A percentile compares a stretch with the other conserved stretches of the same genome.
phyloP scores from a whole-genome alignment of 2,797 vertebrate species.

The Diceros bicornis region DNA sequence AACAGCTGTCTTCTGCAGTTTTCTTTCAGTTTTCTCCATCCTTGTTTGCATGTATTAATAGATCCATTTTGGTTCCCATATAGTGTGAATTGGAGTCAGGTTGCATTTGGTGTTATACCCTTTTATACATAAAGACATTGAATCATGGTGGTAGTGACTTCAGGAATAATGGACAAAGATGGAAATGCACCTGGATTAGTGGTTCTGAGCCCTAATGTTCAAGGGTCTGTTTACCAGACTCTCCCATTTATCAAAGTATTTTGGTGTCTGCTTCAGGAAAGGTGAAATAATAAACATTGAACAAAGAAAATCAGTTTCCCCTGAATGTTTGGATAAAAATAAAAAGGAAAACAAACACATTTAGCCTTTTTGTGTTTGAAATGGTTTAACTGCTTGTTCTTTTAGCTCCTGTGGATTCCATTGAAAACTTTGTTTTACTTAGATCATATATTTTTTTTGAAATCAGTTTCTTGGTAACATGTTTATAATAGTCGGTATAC shows the following conservation, averaged over 20 bases:
- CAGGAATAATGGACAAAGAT: neutral
- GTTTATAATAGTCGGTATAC: slow-evolving; percentile 49
- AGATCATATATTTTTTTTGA: slow-evolving; percentile 55
- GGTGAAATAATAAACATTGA: slow-evolving; percentile 79
- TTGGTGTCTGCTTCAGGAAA: slow-evolving; percentile 78
- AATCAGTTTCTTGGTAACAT: slow-evolving; percentile 54
- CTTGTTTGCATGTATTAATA: slow-evolving; percentile 1
- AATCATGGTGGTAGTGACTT: neutral
- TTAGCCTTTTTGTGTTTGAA: slow-evolving; percentile 70
- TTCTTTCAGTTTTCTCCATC: slow-evolving; percentile 42
- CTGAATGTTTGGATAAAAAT: slow-evolving; percentile 74
- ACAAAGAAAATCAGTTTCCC: slow-evolving; percentile 74
- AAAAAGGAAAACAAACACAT: slow-evolving; percentile 67
- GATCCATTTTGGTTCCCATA: neutral
- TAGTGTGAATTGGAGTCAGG: neutral
- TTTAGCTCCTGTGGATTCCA: slow-evolving; percentile 36
- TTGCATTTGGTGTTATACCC: neutral
- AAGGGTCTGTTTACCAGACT: slow-evolving; percentile 53
- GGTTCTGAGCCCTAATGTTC: neutral
- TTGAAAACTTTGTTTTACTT: slow-evolving; percentile 67
- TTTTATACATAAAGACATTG: slow-evolving; percentile 9
- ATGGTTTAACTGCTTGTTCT: slow-evolving; percentile 54
- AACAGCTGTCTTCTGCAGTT: neutral
- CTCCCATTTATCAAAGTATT: slow-evolving; percentile 57
- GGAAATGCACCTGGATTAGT: neutral